Evolutionary conservation across 2,797 vertebrate genomes (phyloP).

Genomic region (Babyrousa celebensis): DNA sequence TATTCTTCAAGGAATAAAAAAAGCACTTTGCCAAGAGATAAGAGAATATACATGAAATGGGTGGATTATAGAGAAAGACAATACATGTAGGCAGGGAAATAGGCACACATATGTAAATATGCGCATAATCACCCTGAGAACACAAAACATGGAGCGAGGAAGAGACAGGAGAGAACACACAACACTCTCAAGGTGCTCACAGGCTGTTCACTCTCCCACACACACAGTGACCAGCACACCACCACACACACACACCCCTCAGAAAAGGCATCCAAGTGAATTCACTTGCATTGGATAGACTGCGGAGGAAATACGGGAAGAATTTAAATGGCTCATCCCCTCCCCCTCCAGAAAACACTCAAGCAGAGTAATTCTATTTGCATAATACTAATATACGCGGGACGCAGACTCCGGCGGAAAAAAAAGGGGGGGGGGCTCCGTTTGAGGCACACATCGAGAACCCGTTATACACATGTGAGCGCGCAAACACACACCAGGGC

Average conservation of each 20-base stretch:
- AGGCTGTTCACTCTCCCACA: background rate
- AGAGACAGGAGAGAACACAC: constrained; percentile 37
- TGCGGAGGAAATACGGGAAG: constrained; percentile 62
- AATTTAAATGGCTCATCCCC: constrained; percentile 50
- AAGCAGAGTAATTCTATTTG: constrained; percentile 78
- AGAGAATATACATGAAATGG: constrained; percentile 64
- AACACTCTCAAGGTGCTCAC: background rate
- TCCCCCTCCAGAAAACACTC: constrained; percentile 50
- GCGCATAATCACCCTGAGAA: constrained; percentile 69
- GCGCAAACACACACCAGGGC: constrained; percentile 35
- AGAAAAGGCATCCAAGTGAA: constrained; percentile 35
- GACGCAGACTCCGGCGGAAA: background rate
- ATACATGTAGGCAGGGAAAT: constrained; percentile 56
- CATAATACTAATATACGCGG: constrained; percentile 76
- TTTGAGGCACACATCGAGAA: constrained; percentile 69
- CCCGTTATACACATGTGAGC: background rate
- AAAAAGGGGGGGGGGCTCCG: constrained; percentile 70
- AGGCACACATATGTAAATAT: constrained; percentile 76
- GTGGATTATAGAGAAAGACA: constrained; percentile 69
- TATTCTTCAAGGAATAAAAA: constrained; percentile 81
- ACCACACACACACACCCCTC: background rate
- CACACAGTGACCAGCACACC: background rate
- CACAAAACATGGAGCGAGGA: constrained; percentile 5
- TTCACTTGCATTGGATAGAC: constrained; percentile 37
- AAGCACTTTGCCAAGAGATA: constrained; percentile 82